These are phyloP conservation scores for Lutjanus campechanus DNA, from an alignment of 2,797 vertebrate species.

Conservation along the genomic window DNA sequence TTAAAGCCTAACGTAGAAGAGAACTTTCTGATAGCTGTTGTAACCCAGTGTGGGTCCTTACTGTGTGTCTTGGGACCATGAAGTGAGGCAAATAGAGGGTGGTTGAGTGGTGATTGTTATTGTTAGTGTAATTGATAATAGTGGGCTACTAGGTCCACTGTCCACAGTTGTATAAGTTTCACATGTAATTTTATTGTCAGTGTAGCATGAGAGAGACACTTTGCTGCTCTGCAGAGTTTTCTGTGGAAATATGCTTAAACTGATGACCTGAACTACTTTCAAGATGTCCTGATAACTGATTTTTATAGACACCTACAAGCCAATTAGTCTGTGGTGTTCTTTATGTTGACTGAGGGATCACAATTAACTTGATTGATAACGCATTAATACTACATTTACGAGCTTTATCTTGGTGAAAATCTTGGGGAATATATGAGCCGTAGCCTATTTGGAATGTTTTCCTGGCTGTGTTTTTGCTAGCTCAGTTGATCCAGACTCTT, in stretches of 20 bases:
- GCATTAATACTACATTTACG: constrained; percentile 2
- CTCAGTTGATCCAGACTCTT: constrained; percentile 49
- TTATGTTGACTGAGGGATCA: not conserved
- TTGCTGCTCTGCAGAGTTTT: too few relatives aligned
- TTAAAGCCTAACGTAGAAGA: too few relatives aligned
- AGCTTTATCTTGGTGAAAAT: constrained; percentile 19
- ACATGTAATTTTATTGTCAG: not conserved
- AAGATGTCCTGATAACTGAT: not conserved
- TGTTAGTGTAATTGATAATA: not conserved
- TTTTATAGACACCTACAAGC: not conserved
- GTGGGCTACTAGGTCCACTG: not conserved
- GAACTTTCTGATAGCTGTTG: too few relatives aligned
- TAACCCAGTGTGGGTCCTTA: not conserved
- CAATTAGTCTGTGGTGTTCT: not conserved
- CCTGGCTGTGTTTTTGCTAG: constrained; percentile 26
- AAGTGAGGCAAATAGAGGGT: not conserved
- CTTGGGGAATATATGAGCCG: constrained; percentile 15
- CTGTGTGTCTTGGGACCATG: not conserved
- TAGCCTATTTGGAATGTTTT: constrained; percentile 2
- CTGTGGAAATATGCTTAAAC: too few relatives aligned
- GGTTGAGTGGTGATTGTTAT: not conserved
- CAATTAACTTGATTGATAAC: constrained; percentile 16
- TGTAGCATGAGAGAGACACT: not conserved
- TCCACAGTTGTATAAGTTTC: not conserved
- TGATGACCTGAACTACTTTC: too few relatives aligned